Conservation (phyloP, 2,113 vertebrate species). For the Macquaria australasica region DNA sequence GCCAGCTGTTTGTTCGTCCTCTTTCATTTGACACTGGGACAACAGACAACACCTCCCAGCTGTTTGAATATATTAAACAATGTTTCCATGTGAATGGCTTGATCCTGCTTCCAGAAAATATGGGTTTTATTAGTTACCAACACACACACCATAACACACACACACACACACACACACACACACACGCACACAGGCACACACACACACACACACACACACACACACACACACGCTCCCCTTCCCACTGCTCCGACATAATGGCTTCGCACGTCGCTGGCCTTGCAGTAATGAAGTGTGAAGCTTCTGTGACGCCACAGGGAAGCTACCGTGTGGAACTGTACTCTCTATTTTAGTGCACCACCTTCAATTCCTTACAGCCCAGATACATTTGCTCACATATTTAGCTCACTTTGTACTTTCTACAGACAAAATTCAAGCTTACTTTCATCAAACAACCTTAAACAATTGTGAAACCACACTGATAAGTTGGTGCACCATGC, state of each 20-base stretch:
- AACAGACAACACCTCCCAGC: conserved; percentile 72
- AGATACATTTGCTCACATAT: conserved; percentile 20
- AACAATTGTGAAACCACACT: conserved; percentile 13
- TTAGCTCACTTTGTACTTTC: conserved; percentile 22
- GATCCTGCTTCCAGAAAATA: conserved; percentile 60
- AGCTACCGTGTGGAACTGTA: conserved; percentile 56
- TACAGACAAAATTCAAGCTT: conserved; percentile 6
- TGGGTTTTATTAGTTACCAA: conserved; percentile 64
- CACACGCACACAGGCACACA: not conserved
- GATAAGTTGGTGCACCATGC: not conserved
- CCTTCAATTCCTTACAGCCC: conserved; percentile 47
- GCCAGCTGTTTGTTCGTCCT: conserved; percentile 73
- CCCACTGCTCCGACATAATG: conserved; percentile 65
- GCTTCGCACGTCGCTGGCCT: conserved; percentile 71
- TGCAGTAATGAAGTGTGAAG: conserved; percentile 81
- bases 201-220: not conserved
- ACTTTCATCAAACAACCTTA: conserved; percentile 30
- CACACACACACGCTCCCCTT: conserved; percentile 6
- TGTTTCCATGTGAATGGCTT: conserved; percentile 67
- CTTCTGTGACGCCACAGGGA: conserved; percentile 67
- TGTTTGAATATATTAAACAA: conserved; percentile 74
- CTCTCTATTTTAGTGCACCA: conserved; percentile 60
- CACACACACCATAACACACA: too few species aligned
- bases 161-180: not conserved
- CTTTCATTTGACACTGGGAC: conserved; percentile 72